These are phyloP conservation scores for Danio choprae DNA, from an alignment of 2,797 vertebrate species.

Conservation along the genomic window DNA sequence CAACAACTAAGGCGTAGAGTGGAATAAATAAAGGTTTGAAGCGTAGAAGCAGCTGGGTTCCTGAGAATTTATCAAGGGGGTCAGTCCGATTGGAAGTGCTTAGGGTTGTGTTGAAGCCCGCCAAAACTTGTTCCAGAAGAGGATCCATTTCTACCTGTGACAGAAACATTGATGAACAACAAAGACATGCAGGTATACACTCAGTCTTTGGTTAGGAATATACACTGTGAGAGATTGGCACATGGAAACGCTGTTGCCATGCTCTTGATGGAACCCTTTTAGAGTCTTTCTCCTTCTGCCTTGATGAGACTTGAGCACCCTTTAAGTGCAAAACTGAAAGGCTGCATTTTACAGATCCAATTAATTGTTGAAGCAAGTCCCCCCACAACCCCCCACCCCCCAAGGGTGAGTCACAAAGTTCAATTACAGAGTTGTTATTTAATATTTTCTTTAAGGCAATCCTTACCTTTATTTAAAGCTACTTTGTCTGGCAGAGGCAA, in stretches of 20 bases:
- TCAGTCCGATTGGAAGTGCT: conserved; percentile 69
- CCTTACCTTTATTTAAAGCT: conserved; percentile 32
- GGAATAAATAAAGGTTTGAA: conserved; percentile 80
- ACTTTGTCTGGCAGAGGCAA: neutral
- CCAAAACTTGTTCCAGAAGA: conserved; percentile 63
- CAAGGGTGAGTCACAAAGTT: conserved; percentile 6
- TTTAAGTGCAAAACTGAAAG: conserved; percentile 68
- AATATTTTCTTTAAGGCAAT: neutral
- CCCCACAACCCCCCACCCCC: no score
- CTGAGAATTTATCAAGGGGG: conserved; percentile 75
- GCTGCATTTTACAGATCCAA: neutral
- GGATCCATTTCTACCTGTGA: conserved; percentile 55
- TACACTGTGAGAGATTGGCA: conserved; percentile 10
- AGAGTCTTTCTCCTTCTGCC: conserved; percentile 65
- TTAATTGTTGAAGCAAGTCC: conserved; percentile 17
- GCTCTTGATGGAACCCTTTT: conserved; percentile 69
- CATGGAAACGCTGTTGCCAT: conserved; percentile 75
- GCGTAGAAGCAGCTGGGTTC: conserved; percentile 76
- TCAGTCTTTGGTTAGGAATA: conserved; percentile 12
- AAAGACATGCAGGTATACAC: neutral
- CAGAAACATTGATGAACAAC: conserved; percentile 31
- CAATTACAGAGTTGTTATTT: conserved; percentile 21
- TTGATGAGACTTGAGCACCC: conserved; percentile 72
- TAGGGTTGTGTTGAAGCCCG: conserved; percentile 39
- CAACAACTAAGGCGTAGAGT: conserved; percentile 79